Base-by-base conservation (phyloP, 2,888 invertebrate genomes). In the Schrankia costaestrigalis region DNA sequence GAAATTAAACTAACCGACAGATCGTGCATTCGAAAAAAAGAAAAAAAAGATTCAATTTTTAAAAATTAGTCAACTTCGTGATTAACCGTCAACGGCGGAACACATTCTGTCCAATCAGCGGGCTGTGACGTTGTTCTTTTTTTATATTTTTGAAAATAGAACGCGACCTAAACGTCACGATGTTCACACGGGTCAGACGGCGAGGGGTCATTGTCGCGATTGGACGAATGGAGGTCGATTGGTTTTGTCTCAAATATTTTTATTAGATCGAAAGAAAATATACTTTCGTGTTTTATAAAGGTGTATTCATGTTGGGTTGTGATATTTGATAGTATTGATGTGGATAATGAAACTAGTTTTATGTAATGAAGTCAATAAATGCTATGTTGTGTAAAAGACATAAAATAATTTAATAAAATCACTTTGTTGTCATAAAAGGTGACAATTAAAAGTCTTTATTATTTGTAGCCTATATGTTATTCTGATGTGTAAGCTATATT, bases 101-200 rank as follows among this genome's bases (percentile, higher is more conserved):
- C 54, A 57, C 59, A 75, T 74, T 72, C 74, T 68, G 46, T 54
- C 58, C 67, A 64, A 66, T 64, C 76, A 67, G 44, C 58, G 65
- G 63, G 46, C 70, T 76, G 69, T 71, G 67, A 72, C 75, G 67
- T 63, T 42, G 53, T 54, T 53, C 53, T 62, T 64, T 71, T 30
- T 28, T 44, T 49, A 32, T 30, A 53, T 49, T 41, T 33, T 38
- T 29, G 59, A 71, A 70, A 65, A 63, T 55, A 59, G 64, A 73
- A 63, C 63, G 56, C 63, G 60, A 62, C 63, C 61, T 51, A 57
- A 63, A 63, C 65, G 58, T 78, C 80, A 80, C 80, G 80, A 79
- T 76, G 77, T 81, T 81, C 80, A 78, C 80, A 80, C 80, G 80
- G 80, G 78, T 79, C 77, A 75, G 33, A 48, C 51, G 66, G 69